These are phyloP conservation scores for Holothuria leucospilota DNA, from an alignment of 53 echinoderm and acorn worm genomes.

Conservation along the genomic window DNA sequence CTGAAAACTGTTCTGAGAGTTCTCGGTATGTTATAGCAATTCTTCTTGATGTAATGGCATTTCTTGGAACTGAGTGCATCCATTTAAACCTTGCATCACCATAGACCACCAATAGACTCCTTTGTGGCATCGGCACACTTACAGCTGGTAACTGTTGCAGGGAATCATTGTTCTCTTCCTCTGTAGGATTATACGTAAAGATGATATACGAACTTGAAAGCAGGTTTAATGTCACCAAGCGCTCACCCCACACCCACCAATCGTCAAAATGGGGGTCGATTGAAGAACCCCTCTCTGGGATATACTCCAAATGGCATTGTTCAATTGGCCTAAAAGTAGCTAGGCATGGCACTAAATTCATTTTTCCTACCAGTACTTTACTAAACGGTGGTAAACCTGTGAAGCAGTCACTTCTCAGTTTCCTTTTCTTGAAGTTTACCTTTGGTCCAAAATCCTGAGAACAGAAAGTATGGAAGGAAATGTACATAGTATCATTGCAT, in stretches of 20 bases:
- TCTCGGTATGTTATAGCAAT: slow-evolving; percentile 89
- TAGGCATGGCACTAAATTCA: slow-evolving; percentile 53
- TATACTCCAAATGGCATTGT: slow-evolving; percentile 91
- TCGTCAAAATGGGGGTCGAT: slow-evolving; percentile 95
- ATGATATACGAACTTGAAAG: slow-evolving; percentile 78
- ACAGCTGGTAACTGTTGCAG: background rate
- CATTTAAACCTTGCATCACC: slow-evolving; percentile 83
- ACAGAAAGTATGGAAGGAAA: background rate
- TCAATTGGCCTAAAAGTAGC: slow-evolving; percentile 79
- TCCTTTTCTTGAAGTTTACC: slow-evolving; percentile 88
- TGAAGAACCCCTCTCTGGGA: slow-evolving; percentile 83
- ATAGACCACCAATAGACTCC: slow-evolving; percentile 71
- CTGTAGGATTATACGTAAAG: slow-evolving; percentile 5
- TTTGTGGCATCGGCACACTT: slow-evolving; percentile 67
- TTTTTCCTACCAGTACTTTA: slow-evolving; percentile 63
- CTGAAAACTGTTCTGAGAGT: slow-evolving; percentile 76
- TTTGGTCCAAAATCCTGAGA: slow-evolving; percentile 92
- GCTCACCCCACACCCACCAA: slow-evolving; percentile 95
- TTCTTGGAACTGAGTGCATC: slow-evolving; percentile 84
- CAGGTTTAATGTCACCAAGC: slow-evolving; percentile 88
- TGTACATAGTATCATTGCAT: too few relatives aligned
- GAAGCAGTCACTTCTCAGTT: slow-evolving; percentile 78
- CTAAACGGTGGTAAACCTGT: slow-evolving; percentile 86
- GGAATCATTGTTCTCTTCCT: background rate
- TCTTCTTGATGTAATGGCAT: slow-evolving; percentile 77